Evolutionary conservation across 2,113 vertebrate genomes (phyloP), one percentile per base, ranked within the genome.

Genomic region (Morone saxatilis): DNA sequence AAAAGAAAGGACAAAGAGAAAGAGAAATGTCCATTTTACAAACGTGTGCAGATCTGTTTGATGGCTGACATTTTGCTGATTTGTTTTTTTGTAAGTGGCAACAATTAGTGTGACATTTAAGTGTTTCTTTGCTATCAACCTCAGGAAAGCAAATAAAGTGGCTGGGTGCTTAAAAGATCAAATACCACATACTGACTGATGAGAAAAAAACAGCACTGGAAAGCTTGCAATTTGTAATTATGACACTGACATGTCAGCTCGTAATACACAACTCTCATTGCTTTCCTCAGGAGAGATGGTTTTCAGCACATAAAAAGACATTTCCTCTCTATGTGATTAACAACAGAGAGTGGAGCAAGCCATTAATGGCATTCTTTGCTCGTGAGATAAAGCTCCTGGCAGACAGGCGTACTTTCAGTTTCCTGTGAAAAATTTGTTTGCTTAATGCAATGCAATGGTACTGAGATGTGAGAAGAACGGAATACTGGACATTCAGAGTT

Each of bases 301-400:
- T 89, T 78, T 81, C 70, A 66, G 70, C 62, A 73, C 70, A 60
- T 67, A 69, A 89, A 83, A 63, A 72, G 71, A 72, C 76, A 75
- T 88, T 90, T 88, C 76, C 77, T 83, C 78, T 71, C 76, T 2
- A 2, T 77, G 83, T 86, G 91, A 93, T 93, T 86, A 88, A 91
- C 68, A 83, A 70, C 74, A 60, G 25, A 77, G 73, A 89, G 71
- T 16, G 43, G 43, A 74, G 71, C 40, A 14, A 60, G 60, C 54
- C 68, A 78, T 91, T 88, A 88, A 86, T 80, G 78, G 76, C 71
- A 76, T 81, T 86, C 86, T 76, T 66, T 0, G 7, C 84, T 84
- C 7, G 22, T 76, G 70, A 88, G 76, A 90, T 90, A 89, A 92
- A 89, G 38, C 71, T 74, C 79, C 69, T 68, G 83, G 71, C 65